Evolutionary conservation across 2,113 vertebrate species (phyloP).

Genomic region (Oostethus manadensis): DNA sequence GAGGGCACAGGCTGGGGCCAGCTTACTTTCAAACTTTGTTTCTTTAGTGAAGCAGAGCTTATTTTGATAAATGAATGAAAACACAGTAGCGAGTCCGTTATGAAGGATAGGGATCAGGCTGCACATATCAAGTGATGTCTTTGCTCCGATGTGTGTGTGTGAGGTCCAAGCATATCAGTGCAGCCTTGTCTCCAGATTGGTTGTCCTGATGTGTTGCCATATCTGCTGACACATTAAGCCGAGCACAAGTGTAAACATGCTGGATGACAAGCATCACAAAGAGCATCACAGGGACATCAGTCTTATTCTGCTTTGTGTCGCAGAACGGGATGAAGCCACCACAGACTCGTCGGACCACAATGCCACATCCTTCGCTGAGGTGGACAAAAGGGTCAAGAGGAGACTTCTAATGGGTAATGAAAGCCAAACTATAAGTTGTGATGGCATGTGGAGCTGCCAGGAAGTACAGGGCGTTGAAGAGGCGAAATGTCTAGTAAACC

Average conservation of each 20-base stretch:
- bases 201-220: constrained; percentile 41
- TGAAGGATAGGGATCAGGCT: constrained; percentile 53
- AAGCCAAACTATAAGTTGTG: background rate
- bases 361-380: constrained; percentile 79
- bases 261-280: background rate
- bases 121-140: constrained; percentile 51
- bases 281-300: background rate
- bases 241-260: constrained; percentile 40
- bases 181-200: constrained; percentile 34
- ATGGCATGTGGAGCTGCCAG: constrained; percentile 21
- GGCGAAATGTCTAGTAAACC: constrained; percentile 41
- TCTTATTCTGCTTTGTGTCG: constrained; percentile 24
- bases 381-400: constrained; percentile 93
- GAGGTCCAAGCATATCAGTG: constrained; percentile 58
- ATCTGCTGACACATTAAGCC: constrained; percentile 41
- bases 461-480: constrained; percentile 30
- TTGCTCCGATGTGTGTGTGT: constrained; percentile 38
- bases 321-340: constrained; percentile 81
- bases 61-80: constrained; percentile 37
- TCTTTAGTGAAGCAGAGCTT: constrained; percentile 12
- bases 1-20: constrained; percentile 1
- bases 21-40: constrained; percentile 8
- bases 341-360: constrained; percentile 78
- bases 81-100: constrained; percentile 14
- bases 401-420: constrained; percentile 92